Evolutionary conservation across 2,797 vertebrate genomes (phyloP).

Genomic region (Macropodus opercularis): DNA sequence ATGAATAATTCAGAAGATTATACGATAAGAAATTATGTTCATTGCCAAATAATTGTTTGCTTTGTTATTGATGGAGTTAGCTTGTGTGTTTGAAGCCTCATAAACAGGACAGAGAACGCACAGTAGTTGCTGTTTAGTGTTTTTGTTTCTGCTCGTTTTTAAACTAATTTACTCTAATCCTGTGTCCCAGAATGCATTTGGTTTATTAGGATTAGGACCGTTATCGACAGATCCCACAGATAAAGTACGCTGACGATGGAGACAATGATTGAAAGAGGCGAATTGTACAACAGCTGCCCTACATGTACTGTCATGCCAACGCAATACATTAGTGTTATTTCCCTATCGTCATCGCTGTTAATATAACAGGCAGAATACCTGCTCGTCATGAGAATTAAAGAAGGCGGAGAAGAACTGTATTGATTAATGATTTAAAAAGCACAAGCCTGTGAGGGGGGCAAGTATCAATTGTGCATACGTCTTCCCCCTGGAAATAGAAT

Average conservation of each 20-base stretch:
- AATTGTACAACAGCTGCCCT: constrained; percentile 30
- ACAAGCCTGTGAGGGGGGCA: constrained; percentile 31
- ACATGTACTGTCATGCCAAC: constrained; percentile 23
- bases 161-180: constrained; percentile 4
- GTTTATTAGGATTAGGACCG: neutral
- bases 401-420: constrained; percentile 38
- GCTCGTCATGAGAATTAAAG: constrained; percentile 25
- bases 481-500: constrained; percentile 29
- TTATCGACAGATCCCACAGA: neutral
- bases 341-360: constrained; percentile 14
- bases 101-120: constrained; percentile 2
- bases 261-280: constrained; percentile 1
- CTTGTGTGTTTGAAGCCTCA: constrained; percentile 1
- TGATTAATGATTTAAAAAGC: constrained; percentile 65
- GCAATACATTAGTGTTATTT: constrained; percentile 28
- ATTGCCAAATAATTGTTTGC: constrained; percentile 10
- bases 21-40: neutral
- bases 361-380: constrained; percentile 14
- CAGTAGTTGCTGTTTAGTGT: neutral
- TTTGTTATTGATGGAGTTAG: constrained; percentile 8
- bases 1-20: constrained; percentile 18
- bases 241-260: neutral
- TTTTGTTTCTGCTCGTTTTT: neutral
- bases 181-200: neutral
- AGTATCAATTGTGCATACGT: constrained; percentile 28